Percentiles rank a stretch among this genome's conserved stretches.
phyloP scores from a whole-genome alignment of 2,113 vertebrate species.

The Embiotoca jacksoni region DNA sequence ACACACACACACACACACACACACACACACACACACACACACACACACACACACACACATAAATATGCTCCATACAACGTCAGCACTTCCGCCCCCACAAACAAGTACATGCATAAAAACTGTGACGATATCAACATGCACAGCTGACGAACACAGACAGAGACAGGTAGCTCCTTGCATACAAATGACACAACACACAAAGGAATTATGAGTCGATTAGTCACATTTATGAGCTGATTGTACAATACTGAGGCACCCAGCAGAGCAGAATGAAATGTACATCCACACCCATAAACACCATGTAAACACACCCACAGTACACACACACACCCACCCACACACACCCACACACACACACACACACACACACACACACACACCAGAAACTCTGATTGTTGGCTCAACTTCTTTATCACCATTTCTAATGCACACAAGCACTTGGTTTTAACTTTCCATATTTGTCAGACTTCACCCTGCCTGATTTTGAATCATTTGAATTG shows the following conservation, averaged over 20 bases:
- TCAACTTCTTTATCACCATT: not conserved
- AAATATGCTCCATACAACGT: not conserved
- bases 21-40: no score
- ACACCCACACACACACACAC: not conserved
- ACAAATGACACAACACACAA: slow-evolving; percentile 37
- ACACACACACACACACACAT: not conserved
- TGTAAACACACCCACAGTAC: slow-evolving; percentile 24
- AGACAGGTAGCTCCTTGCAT: slow-evolving; percentile 11
- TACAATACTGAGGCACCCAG: slow-evolving; percentile 22
- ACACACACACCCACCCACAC: not conserved
- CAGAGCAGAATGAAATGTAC: slow-evolving; percentile 20
- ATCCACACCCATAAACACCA: slow-evolving; percentile 19
- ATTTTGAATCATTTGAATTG: slow-evolving; percentile 26
- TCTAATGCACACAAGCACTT: not conserved
- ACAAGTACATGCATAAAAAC: not conserved
- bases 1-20: no score
- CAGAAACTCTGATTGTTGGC: not conserved
- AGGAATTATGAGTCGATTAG: slow-evolving; percentile 36
- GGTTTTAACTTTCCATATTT: slow-evolving; percentile 21
- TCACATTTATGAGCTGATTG: slow-evolving; percentile 29
- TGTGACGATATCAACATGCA: not conserved
- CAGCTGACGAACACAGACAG: not conserved
- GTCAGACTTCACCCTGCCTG: slow-evolving; percentile 13
- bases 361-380: not conserved
- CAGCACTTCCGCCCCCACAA: not conserved